Conservation (phyloP, 1,140 invertebrate species). For the Platorchestia sp. region DNA sequence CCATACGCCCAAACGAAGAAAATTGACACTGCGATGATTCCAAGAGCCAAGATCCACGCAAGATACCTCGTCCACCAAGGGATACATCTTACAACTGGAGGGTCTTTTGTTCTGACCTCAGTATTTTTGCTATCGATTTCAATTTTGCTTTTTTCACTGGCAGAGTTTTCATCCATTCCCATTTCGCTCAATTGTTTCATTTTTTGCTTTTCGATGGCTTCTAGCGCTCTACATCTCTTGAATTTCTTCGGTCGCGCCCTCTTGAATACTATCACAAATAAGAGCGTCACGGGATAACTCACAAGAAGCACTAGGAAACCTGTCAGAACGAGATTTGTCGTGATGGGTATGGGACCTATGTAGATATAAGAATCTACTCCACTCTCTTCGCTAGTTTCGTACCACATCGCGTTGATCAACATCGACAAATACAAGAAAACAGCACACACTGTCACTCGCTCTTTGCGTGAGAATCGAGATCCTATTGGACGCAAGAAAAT, state of each 20-base stretch:
- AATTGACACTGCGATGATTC: slow-evolving; percentile 70
- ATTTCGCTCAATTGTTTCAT: background rate
- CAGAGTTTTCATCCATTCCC: background rate
- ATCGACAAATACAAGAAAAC: slow-evolving; percentile 56
- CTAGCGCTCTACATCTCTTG: slow-evolving; percentile 47
- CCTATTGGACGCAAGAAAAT: slow-evolving; percentile 56
- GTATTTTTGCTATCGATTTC: slow-evolving; percentile 36
- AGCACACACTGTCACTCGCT: slow-evolving; percentile 54
- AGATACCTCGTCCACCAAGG: slow-evolving; percentile 74
- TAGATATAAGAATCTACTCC: background rate
- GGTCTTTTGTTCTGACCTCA: slow-evolving; percentile 47
- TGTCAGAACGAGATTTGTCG: slow-evolving; percentile 31
- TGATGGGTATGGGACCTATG: slow-evolving; percentile 55
- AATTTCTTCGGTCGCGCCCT: slow-evolving; percentile 55
- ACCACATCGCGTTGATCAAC: slow-evolving; percentile 51
- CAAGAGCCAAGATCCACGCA: slow-evolving; percentile 73
- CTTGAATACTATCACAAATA: slow-evolving; percentile 53
- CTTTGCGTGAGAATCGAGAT: slow-evolving; percentile 52
- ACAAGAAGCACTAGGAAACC: slow-evolving; percentile 41
- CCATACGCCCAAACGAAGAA: slow-evolving; percentile 75
- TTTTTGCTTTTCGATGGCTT: slow-evolving; percentile 58
- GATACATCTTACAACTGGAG: slow-evolving; percentile 64
- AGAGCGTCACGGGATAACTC: slow-evolving; percentile 18
- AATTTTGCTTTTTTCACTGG: slow-evolving; percentile 40
- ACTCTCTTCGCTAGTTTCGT: slow-evolving; percentile 36